Evolutionary conservation across 2,888 invertebrate species (phyloP).

Genomic region (Patella depressa): DNA sequence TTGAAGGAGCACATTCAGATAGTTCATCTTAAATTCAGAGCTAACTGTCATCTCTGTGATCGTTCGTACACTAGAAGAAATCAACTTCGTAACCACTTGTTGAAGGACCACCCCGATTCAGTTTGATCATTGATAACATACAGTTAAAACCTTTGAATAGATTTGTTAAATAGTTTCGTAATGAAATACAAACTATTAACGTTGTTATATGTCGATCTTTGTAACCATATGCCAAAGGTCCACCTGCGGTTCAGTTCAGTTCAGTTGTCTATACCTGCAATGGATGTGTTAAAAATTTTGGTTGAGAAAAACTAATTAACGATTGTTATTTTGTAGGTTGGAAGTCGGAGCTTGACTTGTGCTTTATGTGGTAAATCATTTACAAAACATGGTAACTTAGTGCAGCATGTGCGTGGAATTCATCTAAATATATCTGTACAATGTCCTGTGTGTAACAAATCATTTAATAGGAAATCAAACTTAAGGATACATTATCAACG

Average conservation of each 20-base stretch:
- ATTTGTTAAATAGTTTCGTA: too few species aligned
- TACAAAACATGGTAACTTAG: background rate
- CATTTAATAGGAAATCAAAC: background rate
- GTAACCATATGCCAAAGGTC: too few species aligned
- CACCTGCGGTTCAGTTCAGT: too few species aligned
- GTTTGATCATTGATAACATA: too few species aligned
- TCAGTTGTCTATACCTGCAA: too few species aligned
- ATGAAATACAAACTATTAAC: too few species aligned
- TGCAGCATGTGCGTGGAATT: background rate
- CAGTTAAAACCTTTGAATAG: too few species aligned
- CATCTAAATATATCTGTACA: background rate
- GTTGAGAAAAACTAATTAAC: too few species aligned
- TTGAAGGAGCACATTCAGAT: conserved; percentile 6
- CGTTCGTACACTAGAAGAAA: background rate
- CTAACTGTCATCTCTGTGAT: background rate
- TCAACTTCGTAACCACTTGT: background rate
- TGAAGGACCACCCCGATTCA: background rate
- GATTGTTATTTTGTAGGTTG: conserved; percentile 4
- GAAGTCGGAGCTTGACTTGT: background rate
- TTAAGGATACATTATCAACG: background rate
- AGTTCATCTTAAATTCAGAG: background rate
- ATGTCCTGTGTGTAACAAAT: background rate
- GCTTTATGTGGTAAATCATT: background rate
- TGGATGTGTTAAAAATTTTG: too few species aligned
- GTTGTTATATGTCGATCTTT: too few species aligned